Conservation (phyloP, 1,140 invertebrate species). For the Bombus superbus region DNA sequence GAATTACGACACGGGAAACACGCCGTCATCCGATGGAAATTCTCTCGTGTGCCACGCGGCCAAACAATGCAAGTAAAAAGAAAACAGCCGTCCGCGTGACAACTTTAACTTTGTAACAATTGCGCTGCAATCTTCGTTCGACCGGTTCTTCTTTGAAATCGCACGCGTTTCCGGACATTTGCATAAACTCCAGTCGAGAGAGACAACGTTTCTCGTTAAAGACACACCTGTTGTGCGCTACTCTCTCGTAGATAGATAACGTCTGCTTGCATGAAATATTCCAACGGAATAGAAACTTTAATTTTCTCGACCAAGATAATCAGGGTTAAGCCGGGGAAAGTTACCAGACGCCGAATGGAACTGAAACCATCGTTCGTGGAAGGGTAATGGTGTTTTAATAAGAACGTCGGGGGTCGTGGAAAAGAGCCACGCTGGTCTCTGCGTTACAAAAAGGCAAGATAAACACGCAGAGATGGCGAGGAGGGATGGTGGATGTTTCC, state of each 20-base stretch:
- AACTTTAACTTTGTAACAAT: slow-evolving; percentile 36
- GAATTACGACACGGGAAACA: slow-evolving; percentile 66
- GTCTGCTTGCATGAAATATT: neutral
- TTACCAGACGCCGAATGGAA: neutral
- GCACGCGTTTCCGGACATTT: neutral
- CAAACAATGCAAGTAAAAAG: neutral
- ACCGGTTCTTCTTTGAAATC: neutral
- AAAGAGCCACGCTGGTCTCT: too few relatives aligned
- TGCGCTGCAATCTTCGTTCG: slow-evolving; percentile 8
- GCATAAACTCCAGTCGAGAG: too few relatives aligned
- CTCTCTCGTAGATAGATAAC: neutral
- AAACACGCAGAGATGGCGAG: neutral
- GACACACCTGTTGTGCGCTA: slow-evolving; percentile 36
- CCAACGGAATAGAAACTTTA: neutral
- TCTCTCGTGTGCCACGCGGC: neutral
- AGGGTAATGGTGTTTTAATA: neutral
- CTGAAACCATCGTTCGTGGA: neutral
- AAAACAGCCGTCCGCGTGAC: neutral
- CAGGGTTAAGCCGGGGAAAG: slow-evolving; percentile 1
- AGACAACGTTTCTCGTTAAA: slow-evolving; percentile 10
- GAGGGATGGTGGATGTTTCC: neutral
- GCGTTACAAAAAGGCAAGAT: neutral
- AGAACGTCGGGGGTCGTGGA: neutral
- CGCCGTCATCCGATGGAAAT: slow-evolving; percentile 55
- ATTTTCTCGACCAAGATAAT: neutral